Evolutionary conservation across 2,888 invertebrate genomes (phyloP).

Genomic region (Aproaerema taeniolella): DNA sequence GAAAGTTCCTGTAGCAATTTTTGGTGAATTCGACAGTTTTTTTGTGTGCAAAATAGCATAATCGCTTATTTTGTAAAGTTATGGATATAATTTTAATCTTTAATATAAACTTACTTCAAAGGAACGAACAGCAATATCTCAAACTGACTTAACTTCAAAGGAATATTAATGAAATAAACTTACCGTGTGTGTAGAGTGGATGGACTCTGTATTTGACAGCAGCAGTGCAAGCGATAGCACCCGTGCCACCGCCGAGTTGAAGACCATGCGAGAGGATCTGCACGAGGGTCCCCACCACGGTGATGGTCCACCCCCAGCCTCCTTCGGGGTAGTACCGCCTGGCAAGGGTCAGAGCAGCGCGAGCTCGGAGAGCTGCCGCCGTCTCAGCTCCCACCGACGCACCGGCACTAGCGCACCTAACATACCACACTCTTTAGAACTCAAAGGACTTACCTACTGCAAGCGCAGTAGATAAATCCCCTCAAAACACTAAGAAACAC

Average conservation of each 20-base stretch:
- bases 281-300: constrained; percentile 83
- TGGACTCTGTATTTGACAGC: constrained; percentile 79
- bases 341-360: constrained; percentile 80
- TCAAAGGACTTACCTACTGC: constrained; percentile 21
- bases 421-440: constrained; percentile 41
- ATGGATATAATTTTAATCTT: too few relatives aligned
- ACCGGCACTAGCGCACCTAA: constrained; percentile 73
- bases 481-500: constrained; percentile 21
- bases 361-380: constrained; percentile 71
- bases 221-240: constrained; percentile 80
- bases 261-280: constrained; percentile 86
- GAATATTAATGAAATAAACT: too few relatives aligned
- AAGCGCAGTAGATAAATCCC: constrained; percentile 14
- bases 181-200: constrained; percentile 81
- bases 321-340: constrained; percentile 92
- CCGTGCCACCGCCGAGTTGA: constrained; percentile 82
- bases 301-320: constrained; percentile 91
- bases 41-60: too few relatives aligned
- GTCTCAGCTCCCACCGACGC: constrained; percentile 66
- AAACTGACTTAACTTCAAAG: too few relatives aligned
- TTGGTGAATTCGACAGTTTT: too few relatives aligned
- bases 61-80: too few relatives aligned
- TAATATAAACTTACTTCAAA: too few relatives aligned
- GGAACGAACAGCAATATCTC: too few relatives aligned
- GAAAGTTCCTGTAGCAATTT: too few relatives aligned